phyloP scores from a whole-genome alignment of 2,113 vertebrate species.

The Butorides virescens region DNA sequence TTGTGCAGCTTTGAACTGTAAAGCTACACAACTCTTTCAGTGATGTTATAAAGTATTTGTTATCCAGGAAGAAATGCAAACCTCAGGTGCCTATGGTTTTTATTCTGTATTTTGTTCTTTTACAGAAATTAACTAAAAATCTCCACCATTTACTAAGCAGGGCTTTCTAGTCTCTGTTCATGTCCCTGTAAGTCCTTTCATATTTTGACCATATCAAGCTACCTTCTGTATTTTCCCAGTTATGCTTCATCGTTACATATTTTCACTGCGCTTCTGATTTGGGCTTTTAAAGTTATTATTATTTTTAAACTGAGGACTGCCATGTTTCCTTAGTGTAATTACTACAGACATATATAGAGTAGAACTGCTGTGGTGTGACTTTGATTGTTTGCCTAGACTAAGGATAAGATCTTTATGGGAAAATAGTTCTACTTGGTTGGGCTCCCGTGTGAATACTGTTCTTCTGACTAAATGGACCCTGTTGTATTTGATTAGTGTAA shows the following conservation, averaged over 20 bases:
- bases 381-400: neutral
- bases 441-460: neutral
- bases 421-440: neutral
- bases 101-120: neutral
- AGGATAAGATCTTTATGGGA: constrained; percentile 31
- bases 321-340: neutral
- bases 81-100: neutral
- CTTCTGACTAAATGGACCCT: neutral
- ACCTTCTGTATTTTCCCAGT: neutral
- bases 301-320: neutral
- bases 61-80: neutral
- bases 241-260: neutral
- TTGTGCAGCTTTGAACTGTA: neutral
- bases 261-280: neutral
- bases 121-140: neutral
- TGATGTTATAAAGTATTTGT: neutral
- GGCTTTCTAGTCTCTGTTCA: neutral
- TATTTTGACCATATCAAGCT: neutral
- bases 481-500: constrained; percentile 3
- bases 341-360: neutral
- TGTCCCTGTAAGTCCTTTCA: neutral
- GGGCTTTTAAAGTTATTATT: neutral
- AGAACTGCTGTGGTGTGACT: neutral
- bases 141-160: neutral
- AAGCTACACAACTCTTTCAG: neutral